Evolutionary conservation across 2,113 vertebrate genomes (phyloP).

Genomic region (Toxotes jaculatrix): DNA sequence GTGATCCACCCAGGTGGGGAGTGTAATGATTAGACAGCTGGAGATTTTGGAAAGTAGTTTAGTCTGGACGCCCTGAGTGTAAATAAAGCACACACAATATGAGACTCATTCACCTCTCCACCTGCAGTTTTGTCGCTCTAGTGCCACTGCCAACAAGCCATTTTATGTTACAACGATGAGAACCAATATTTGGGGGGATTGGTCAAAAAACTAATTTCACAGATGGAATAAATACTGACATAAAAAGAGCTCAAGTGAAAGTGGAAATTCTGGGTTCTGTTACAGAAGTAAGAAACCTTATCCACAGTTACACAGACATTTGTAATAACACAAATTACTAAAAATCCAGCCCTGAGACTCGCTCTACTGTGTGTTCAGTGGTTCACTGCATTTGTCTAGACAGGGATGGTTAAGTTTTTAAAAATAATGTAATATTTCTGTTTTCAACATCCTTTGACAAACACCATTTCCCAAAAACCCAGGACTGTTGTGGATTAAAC

Average conservation of each 20-base stretch:
- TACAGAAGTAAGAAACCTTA: neutral
- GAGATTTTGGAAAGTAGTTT: slow-evolving; percentile 19
- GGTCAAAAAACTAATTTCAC: slow-evolving; percentile 5
- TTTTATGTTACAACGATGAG: slow-evolving; percentile 23
- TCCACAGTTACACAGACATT: slow-evolving; percentile 19
- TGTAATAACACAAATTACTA: neutral
- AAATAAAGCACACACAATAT: slow-evolving; percentile 30
- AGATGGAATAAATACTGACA: slow-evolving; percentile 5
- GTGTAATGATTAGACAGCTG: slow-evolving; percentile 28
- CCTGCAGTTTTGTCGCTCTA: slow-evolving; percentile 14
- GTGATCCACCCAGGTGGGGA: neutral
- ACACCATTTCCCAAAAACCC: neutral
- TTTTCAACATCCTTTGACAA: neutral
- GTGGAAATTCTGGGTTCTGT: slow-evolving; percentile 2
- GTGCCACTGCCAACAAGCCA: neutral
- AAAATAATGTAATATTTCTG: neutral
- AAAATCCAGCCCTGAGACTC: neutral
- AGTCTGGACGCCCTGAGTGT: slow-evolving; percentile 28
- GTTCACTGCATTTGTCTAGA: neutral
- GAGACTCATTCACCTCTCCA: slow-evolving; percentile 22
- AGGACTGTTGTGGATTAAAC: neutral
- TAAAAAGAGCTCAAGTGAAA: neutral
- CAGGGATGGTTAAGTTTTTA: neutral
- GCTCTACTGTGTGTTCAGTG: neutral
- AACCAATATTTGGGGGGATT: neutral